Percentiles rank a stretch among this genome's conserved stretches.
These are phyloP conservation scores for Carcharodon carcharias DNA, from an alignment of 2,797 vertebrate genomes.

Conservation along the genomic window DNA sequence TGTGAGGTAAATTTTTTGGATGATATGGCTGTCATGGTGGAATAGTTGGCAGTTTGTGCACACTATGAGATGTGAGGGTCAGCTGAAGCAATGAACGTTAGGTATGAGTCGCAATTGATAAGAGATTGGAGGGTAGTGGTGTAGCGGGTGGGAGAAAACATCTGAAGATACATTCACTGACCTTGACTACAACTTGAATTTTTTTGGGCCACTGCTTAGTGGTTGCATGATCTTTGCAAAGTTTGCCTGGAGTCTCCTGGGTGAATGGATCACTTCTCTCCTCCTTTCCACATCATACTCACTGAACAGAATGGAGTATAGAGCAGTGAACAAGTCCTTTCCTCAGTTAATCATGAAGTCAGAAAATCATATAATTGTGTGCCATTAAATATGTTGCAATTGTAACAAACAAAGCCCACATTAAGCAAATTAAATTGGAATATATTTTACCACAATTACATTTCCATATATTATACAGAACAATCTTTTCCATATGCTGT, in stretches of 20 bases:
- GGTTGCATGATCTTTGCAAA: background rate
- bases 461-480: background rate
- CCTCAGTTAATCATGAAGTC: background rate
- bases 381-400: background rate
- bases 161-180: background rate
- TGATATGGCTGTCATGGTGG: no score
- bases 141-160: background rate
- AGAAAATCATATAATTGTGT: background rate
- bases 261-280: background rate
- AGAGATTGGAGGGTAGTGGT: background rate
- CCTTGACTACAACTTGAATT: background rate
- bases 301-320: background rate
- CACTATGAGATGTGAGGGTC: no score
- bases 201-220: background rate
- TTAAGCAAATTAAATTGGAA: background rate
- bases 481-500: background rate
- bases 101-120: background rate
- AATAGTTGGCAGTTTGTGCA: no score
- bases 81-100: no score
- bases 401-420: background rate
- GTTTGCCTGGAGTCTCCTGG: background rate
- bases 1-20: no score
- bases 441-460: background rate
- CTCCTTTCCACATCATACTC: background rate
- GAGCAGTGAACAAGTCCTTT: background rate